phyloP scores from a whole-genome alignment of 1,140 invertebrate species.

The Drosophila pseudoobscura region DNA sequence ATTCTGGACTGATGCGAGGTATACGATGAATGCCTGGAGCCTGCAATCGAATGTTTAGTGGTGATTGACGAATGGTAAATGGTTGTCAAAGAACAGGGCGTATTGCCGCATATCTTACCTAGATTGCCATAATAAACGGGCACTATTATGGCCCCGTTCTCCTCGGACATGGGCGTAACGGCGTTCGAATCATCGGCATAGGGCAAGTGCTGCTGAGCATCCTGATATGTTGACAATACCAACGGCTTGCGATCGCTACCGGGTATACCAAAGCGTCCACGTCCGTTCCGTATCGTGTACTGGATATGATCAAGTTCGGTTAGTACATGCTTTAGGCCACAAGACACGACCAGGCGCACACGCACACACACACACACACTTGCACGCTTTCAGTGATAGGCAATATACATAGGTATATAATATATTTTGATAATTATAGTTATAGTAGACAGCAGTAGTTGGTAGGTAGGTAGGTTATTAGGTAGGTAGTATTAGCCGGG shows the following conservation, averaged over 20 bases:
- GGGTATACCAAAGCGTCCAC: slow-evolving; percentile 87
- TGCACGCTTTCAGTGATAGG: slow-evolving; percentile 19
- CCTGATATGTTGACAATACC: slow-evolving; percentile 96
- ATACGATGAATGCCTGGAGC: slow-evolving; percentile 95
- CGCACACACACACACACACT: slow-evolving; percentile 10
- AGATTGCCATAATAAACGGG: slow-evolving; percentile 93
- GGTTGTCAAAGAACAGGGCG: too few species aligned
- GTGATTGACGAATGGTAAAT: neutral
- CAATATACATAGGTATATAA: slow-evolving; percentile 12
- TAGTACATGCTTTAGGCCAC: slow-evolving; percentile 42
- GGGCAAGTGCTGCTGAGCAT: slow-evolving; percentile 97
- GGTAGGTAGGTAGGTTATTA: slow-evolving; percentile 25
- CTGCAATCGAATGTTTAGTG: slow-evolving; percentile 67
- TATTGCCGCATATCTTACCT: slow-evolving; percentile 82
- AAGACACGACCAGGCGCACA: slow-evolving; percentile 13
- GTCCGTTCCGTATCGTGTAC: slow-evolving; percentile 91
- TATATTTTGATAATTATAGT: slow-evolving; percentile 21
- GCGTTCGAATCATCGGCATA: slow-evolving; percentile 99
- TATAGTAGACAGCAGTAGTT: slow-evolving; percentile 36
- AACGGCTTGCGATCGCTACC: slow-evolving; percentile 95
- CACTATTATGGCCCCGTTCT: slow-evolving; percentile 96
- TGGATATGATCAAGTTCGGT: slow-evolving; percentile 41
- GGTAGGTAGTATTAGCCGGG: slow-evolving; percentile 47
- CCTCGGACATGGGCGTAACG: slow-evolving; percentile 98
- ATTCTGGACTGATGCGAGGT: slow-evolving; percentile 95